These are phyloP conservation scores for Orthonychiurus folsomi DNA, from an alignment of 2,888 invertebrate species.

Conservation along the genomic window DNA sequence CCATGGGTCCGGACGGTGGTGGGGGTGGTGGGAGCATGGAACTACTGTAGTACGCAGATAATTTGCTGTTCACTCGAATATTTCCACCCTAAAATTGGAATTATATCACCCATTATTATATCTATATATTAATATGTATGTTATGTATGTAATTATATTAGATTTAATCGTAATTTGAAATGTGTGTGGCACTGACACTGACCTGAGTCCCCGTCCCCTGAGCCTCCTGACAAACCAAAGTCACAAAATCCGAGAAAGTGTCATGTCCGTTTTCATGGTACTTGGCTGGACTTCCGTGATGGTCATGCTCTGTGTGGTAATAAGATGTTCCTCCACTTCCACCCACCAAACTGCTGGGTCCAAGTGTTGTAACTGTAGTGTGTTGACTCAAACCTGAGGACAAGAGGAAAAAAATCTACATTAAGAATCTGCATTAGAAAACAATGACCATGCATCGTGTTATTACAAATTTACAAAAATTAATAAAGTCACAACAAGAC, in stretches of 20 bases:
- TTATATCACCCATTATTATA: not conserved
- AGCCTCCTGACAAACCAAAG: slow-evolving; percentile 91
- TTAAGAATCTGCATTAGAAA: no score
- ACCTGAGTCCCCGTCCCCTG: slow-evolving; percentile 48
- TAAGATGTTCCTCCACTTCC: slow-evolving; percentile 41
- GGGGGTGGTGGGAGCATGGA: slow-evolving; percentile 90
- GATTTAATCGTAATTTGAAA: no score
- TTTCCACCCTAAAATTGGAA: slow-evolving; percentile 29
- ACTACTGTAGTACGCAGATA: slow-evolving; percentile 76
- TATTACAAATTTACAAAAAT: no score
- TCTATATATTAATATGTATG: not conserved
- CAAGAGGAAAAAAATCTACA: no score
- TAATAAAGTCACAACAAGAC: not conserved
- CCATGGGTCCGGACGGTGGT: slow-evolving; percentile 80
- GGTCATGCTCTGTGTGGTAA: slow-evolving; percentile 49
- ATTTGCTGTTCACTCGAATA: slow-evolving; percentile 45
- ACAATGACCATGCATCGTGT: no score
- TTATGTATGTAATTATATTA: no score
- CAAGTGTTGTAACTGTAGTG: slow-evolving; percentile 48
- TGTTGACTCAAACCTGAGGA: slow-evolving; percentile 45
- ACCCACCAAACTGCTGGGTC: slow-evolving; percentile 48
- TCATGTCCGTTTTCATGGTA: slow-evolving; percentile 75
- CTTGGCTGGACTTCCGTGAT: slow-evolving; percentile 50
- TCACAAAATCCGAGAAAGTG: slow-evolving; percentile 89
- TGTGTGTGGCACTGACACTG: no score